A percentile compares a stretch with the other conserved stretches of the same genome.
Evolutionary conservation across 2,888 invertebrate genomes (phyloP).

Genomic region (Dicyrtoma fusca): DNA sequence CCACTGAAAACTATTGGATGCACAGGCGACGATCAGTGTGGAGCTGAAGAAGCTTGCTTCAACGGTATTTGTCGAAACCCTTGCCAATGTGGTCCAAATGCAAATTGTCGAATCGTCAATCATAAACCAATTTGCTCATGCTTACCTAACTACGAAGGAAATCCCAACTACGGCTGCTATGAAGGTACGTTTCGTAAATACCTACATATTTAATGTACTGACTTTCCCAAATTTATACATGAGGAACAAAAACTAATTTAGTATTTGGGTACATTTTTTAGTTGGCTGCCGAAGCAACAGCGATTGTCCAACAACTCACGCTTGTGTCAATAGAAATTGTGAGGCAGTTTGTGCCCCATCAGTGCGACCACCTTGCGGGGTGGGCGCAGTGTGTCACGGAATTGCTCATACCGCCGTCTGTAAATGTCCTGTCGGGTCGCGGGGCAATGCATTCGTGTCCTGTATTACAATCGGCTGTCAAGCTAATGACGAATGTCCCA

Average conservation of each 20-base stretch:
- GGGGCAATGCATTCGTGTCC: slow-evolving; percentile 58
- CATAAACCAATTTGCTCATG: slow-evolving; percentile 61
- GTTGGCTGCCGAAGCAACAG: slow-evolving; percentile 73
- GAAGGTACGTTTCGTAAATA: slow-evolving; percentile 45
- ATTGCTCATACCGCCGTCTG: slow-evolving; percentile 58
- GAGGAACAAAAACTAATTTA: neutral
- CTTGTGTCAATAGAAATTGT: slow-evolving; percentile 81
- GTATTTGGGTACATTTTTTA: slow-evolving; percentile 44
- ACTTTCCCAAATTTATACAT: slow-evolving; percentile 4
- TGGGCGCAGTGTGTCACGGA: slow-evolving; percentile 57
- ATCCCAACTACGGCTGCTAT: slow-evolving; percentile 55
- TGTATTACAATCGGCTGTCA: slow-evolving; percentile 72
- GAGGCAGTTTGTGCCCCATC: slow-evolving; percentile 71
- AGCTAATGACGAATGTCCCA: slow-evolving; percentile 84
- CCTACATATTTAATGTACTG: neutral
- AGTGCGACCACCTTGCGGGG: slow-evolving; percentile 58
- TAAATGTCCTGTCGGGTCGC: slow-evolving; percentile 58
- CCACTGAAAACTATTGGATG: slow-evolving; percentile 67
- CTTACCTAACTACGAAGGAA: slow-evolving; percentile 57
- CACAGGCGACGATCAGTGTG: slow-evolving; percentile 76
- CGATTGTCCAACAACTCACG: slow-evolving; percentile 80
- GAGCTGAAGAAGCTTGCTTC: slow-evolving; percentile 77
- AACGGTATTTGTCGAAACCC: slow-evolving; percentile 84
- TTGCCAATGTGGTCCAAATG: slow-evolving; percentile 76
- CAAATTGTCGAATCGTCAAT: slow-evolving; percentile 58